Evolutionary conservation across 1,140 invertebrate genomes (phyloP), one percentile per base, ranked within the genome.

Genomic region (Glomeris maerens): DNA sequence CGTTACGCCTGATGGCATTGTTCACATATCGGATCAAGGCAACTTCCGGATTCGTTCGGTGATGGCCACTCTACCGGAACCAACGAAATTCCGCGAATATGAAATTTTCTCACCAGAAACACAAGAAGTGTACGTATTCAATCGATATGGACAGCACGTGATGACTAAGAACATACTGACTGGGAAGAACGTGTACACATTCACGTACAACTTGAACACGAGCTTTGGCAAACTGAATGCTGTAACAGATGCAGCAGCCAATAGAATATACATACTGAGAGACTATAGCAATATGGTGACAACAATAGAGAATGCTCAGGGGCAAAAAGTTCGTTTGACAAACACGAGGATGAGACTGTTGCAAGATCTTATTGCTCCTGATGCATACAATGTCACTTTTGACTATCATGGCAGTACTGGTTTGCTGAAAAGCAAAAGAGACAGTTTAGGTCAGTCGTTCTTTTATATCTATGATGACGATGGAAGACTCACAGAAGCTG

Each of bases 391-490:
- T 57, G 79, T 87, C 0, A 89, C 85, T 1, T 93, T 95, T 63
- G 88, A 91, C 54, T 97, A 97, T 65, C 81, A 93, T 57, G 82
- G 83, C 1, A 81, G 83, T 0, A 85, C 81, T 2, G 92, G 90
- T 1, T 68, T 98, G 22, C 64, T 98, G 10, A 84, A 86, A 57
- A 83, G 83, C 0, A 86, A 89, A 64, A 72, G 87, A 31, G 88
- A 93, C 61, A 88, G 85, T 27, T 85, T 86, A 2, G 92, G 91
- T 2, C 74, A 88, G 48, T 87, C 85, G 47, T 92, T 88, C 61
- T 84, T 93, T 1, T 98, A 96, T 65, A 84, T 88, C 61, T 98
- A 95, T 61, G 90, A 97, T 62, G 84, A 88, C 61, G 94, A 93
- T 66, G 92, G 92, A 13, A 76, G 92, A 55, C 68, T 96, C 0